phyloP scores from a whole-genome alignment of 2,797 vertebrate species.

The Poecilia velifera region DNA sequence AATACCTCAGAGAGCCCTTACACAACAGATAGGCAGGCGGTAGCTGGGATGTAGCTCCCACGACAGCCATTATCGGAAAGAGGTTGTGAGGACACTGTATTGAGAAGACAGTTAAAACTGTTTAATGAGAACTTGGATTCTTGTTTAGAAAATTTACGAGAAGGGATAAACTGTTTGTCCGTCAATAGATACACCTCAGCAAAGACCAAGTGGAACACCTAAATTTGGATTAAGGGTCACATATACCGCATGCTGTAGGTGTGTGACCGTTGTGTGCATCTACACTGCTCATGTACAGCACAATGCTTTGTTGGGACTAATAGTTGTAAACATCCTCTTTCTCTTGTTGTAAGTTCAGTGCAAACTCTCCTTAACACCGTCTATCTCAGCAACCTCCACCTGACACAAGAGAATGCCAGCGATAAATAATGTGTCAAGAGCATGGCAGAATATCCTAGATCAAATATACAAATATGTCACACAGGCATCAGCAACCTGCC shows the following conservation, averaged over 20 bases:
- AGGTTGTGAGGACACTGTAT: constrained; percentile 67
- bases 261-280: not conserved
- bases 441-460: constrained; percentile 67
- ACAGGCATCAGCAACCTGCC: constrained; percentile 72
- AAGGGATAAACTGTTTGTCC: constrained; percentile 60
- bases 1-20: constrained; percentile 75
- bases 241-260: constrained; percentile 25
- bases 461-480: constrained; percentile 79
- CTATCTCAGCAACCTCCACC: constrained; percentile 74
- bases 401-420: constrained; percentile 66
- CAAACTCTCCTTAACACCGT: constrained; percentile 62
- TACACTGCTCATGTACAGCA: constrained; percentile 19
- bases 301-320: constrained; percentile 37
- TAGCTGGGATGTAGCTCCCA: constrained; percentile 73
- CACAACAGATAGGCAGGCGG: constrained; percentile 71
- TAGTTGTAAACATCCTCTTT: constrained; percentile 56
- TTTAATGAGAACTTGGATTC: constrained; percentile 78
- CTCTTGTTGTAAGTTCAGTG: constrained; percentile 54
- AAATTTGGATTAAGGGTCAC: constrained; percentile 69
- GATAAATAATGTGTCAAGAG: constrained; percentile 73
- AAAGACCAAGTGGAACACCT: constrained; percentile 66
- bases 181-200: constrained; percentile 61
- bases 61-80: constrained; percentile 73
- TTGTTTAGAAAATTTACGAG: constrained; percentile 73
- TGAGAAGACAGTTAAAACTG: constrained; percentile 69